These are phyloP conservation scores for Platalea minor DNA, from an alignment of 2,797 vertebrate species.

Conservation along the genomic window DNA sequence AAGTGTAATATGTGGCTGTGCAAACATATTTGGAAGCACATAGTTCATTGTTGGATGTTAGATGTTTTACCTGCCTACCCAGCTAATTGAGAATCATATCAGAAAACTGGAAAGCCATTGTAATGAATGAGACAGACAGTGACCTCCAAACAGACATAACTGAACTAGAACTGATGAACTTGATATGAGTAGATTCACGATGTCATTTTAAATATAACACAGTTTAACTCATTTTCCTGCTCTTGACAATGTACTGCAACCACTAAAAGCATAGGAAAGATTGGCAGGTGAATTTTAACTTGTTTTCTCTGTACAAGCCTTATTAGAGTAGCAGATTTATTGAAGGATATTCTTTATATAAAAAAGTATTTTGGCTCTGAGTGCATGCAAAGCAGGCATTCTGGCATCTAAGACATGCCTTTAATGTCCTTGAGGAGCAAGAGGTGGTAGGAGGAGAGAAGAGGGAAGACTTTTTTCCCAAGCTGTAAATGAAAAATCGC, in stretches of 20 bases:
- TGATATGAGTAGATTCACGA: slow-evolving; percentile 31
- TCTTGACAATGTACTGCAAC: neutral
- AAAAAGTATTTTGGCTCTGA: neutral
- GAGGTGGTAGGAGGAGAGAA: neutral
- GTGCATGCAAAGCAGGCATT: neutral
- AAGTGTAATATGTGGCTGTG: neutral
- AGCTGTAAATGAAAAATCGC: neutral
- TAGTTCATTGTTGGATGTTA: slow-evolving; percentile 12
- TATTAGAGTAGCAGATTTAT: neutral
- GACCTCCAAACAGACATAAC: slow-evolving; percentile 39
- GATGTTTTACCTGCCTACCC: slow-evolving; percentile 12
- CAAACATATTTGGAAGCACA: slow-evolving; percentile 14
- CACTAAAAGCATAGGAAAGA: neutral
- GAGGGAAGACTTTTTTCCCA: neutral
- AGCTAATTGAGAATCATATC: slow-evolving; percentile 64
- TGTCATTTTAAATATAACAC: slow-evolving; percentile 61
- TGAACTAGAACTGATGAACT: slow-evolving; percentile 69
- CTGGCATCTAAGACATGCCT: neutral
- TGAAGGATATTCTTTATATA: neutral
- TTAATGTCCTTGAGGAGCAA: neutral
- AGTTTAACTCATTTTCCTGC: slow-evolving; percentile 11
- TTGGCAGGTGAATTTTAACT: slow-evolving; percentile 9
- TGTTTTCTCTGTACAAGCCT: neutral
- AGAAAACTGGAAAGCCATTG: slow-evolving; percentile 29
- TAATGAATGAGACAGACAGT: slow-evolving; percentile 54